Percentiles rank a stretch among this genome's conserved stretches.
Conservation (phyloP, 2,888 invertebrate genomes). For the Pseudolycoriella hygida region DNA sequence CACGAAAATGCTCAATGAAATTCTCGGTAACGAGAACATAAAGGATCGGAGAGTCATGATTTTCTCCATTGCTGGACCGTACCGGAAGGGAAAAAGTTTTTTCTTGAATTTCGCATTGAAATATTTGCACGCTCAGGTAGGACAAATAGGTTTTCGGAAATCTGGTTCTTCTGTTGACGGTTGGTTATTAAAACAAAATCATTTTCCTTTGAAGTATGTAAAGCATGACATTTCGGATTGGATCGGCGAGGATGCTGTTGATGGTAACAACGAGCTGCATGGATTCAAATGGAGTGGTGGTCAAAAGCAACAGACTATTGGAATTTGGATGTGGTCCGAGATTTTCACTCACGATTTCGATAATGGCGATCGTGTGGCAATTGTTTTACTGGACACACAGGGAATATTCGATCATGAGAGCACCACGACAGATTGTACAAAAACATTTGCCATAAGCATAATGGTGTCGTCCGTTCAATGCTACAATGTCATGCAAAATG, state of each 20-base stretch:
- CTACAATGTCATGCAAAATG: slow-evolving; percentile 2
- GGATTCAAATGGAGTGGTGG: slow-evolving; percentile 4
- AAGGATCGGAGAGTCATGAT: slow-evolving; percentile 5
- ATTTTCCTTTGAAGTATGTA: neutral
- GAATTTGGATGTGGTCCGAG: slow-evolving; percentile 6
- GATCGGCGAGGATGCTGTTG: neutral
- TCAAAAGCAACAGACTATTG: neutral
- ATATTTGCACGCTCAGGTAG: slow-evolving; percentile 8
- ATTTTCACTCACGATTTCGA: slow-evolving; percentile 2
- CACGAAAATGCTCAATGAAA: too few relatives aligned
- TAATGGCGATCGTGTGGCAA: slow-evolving; percentile 3
- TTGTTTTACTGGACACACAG: slow-evolving; percentile 4
- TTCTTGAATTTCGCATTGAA: slow-evolving; percentile 7
- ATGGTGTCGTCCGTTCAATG: slow-evolving; percentile 4
- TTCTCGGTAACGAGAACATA: too few relatives aligned
- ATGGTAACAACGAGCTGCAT: neutral
- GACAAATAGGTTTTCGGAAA: neutral
- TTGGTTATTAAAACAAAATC: too few relatives aligned
- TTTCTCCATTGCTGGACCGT: slow-evolving; percentile 8
- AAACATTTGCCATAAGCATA: slow-evolving; percentile 3
- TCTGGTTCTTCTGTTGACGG: too few relatives aligned
- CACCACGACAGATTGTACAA: neutral
- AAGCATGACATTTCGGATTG: neutral
- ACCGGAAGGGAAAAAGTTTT: slow-evolving; percentile 9
- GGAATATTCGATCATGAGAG: slow-evolving; percentile 1